Conservation (phyloP, 2,797 vertebrate genomes). For the Stomatorhinus walkeri region DNA sequence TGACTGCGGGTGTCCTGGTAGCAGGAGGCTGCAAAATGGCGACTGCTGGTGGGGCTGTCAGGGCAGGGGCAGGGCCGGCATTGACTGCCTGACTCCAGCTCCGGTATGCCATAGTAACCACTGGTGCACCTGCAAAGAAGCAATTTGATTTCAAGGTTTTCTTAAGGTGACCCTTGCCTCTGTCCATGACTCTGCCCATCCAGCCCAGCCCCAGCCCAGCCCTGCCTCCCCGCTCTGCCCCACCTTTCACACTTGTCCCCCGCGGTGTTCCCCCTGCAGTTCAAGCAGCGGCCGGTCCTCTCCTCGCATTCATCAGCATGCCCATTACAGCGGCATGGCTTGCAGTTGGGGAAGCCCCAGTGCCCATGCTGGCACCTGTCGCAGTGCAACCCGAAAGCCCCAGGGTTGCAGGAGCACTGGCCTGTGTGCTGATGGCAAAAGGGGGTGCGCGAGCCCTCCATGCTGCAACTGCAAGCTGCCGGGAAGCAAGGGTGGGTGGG, state of each 20-base stretch:
- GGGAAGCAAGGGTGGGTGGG: conserved; percentile 22
- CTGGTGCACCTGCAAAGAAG: conserved; percentile 66
- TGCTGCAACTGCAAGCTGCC: conserved; percentile 77
- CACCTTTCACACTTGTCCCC: conserved; percentile 82
- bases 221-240: conserved; percentile 1
- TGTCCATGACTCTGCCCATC: not conserved
- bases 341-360: conserved; percentile 89
- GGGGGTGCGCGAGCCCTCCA: conserved; percentile 70
- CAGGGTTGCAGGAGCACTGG: conserved; percentile 78
- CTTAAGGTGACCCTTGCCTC: not conserved
- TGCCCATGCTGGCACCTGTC: conserved; percentile 78
- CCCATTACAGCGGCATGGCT: conserved; percentile 78
- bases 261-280: conserved; percentile 71
- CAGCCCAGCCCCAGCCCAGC: not conserved
- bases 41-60: conserved; percentile 74
- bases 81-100: conserved; percentile 66
- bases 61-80: conserved; percentile 92
- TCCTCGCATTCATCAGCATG: conserved; percentile 73
- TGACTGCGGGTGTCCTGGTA: conserved; percentile 76
- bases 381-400: conserved; percentile 75
- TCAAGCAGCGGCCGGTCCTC: conserved; percentile 66
- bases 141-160: not conserved
- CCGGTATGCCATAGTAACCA: conserved; percentile 83
- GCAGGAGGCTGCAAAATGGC: conserved; percentile 84
- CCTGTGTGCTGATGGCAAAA: conserved; percentile 75